Conservation (phyloP, 2,888 invertebrate genomes). For the Agonopterix arenella region DNA sequence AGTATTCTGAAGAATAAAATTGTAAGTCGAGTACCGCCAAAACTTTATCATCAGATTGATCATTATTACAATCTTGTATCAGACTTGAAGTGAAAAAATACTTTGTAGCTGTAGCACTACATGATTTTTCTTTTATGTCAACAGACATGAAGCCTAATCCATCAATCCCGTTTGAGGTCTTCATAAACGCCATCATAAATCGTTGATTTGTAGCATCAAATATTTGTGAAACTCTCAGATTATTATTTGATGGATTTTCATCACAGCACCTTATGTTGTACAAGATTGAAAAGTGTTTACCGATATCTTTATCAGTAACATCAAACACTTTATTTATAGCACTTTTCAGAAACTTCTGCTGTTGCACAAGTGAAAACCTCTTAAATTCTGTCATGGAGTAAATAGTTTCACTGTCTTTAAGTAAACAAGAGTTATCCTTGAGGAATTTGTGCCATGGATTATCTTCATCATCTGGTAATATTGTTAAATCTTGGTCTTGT, state of each 20-base stretch:
- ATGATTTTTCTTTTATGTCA: constrained; percentile 52
- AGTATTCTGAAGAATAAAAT: constrained; percentile 83
- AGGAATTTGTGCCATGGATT: constrained; percentile 89
- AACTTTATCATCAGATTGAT: constrained; percentile 30
- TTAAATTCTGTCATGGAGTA: constrained; percentile 86
- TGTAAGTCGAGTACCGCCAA: constrained; percentile 81
- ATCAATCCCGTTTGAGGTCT: constrained; percentile 46
- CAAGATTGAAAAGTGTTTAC: constrained; percentile 77
- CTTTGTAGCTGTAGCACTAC: constrained; percentile 65
- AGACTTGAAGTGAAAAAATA: constrained; percentile 70
- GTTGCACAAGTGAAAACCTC: constrained; percentile 87
- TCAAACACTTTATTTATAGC: constrained; percentile 82
- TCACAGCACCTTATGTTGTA: constrained; percentile 71
- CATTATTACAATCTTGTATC: constrained; percentile 39
- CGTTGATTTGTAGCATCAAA: constrained; percentile 64
- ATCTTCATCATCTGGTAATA: constrained; percentile 81
- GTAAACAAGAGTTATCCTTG: constrained; percentile 83
- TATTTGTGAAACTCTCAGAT: constrained; percentile 65
- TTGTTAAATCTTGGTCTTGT: constrained; percentile 83
- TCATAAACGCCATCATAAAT: constrained; percentile 70
- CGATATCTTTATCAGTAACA: constrained; percentile 79
- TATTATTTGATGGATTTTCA: constrained; percentile 25
- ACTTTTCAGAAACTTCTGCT: constrained; percentile 82
- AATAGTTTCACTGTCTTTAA: constrained; percentile 81
- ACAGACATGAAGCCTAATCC: constrained; percentile 72